Evolutionary conservation across 2,113 vertebrate genomes (phyloP), one percentile per base, ranked within the genome.

Genomic region (Pseudonaja textilis): DNA sequence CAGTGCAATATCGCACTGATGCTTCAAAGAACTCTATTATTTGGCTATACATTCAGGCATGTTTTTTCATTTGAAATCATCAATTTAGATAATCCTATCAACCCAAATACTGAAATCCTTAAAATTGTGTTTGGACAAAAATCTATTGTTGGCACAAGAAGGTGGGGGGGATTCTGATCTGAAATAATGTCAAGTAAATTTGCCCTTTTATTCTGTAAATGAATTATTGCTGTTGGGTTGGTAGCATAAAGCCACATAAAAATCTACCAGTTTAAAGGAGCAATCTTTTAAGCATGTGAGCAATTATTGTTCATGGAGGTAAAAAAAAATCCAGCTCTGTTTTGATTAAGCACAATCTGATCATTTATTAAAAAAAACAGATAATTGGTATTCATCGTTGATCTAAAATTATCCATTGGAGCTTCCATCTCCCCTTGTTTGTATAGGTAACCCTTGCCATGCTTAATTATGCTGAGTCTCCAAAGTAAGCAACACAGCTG

Each of bases 401-500:
- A 56, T 56, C 74, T 89, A 56, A 42, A 85, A 81, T 45, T 89
- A 34, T 54, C 87, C 50, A 69, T 45, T 47, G 87, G 91, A 89
- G 89, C 64, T 47, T 85, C 87, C 10, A 89, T 57, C 52, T 81
- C 29, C 34, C 29, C 57, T 92, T 89, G 64, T 89, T 92, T 92
- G 87, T 89, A 56, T 89, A 89, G 91, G 61, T 85, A 89, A 88
- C 22, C 86, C 54, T 64, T 85, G 91, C 34, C 64, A 85, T 56
- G 87, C 87, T 56, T 92, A 89, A 92, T 92, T 89, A 92, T 25
- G 39, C 64, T 81, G 87, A 89, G 34, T 56, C 91, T 92, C 52
- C 54, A 92, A 92, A 92, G 91, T 81, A 92, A 89, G 91, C 61
- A 92, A 92, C 91, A 89, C 91, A 92, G 87, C 91, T 92, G 91